phyloP scores from a whole-genome alignment of 2,797 vertebrate species.

The Scomberomorus guttatus region DNA sequence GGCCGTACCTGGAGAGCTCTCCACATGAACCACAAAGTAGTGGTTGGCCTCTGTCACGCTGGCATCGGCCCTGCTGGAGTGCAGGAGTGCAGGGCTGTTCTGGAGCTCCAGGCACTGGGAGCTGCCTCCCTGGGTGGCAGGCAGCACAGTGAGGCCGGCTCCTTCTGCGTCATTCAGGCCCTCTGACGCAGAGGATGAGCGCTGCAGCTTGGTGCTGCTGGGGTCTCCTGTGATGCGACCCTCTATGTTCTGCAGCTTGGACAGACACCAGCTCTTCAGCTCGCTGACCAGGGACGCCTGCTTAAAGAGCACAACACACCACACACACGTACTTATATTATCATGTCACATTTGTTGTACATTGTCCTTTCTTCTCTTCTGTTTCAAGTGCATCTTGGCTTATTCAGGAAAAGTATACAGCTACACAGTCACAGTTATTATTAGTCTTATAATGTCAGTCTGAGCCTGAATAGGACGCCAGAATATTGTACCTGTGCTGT shows the following conservation, averaged over 20 bases:
- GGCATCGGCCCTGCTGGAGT: constrained; percentile 58
- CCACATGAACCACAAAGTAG: constrained; percentile 85
- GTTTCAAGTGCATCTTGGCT: no score
- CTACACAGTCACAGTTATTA: no score
- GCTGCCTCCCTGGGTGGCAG: constrained; percentile 25
- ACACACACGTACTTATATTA: not conserved
- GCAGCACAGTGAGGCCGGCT: constrained; percentile 1
- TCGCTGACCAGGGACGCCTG: constrained; percentile 92
- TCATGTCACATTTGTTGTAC: not conserved
- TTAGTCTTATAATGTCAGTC: no score
- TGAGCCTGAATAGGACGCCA: no score
- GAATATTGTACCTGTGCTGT: no score
- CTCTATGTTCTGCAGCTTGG: constrained; percentile 95
- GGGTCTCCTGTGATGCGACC: constrained; percentile 88
- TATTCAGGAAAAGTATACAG: no score
- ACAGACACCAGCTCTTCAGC: constrained; percentile 95
- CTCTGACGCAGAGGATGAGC: constrained; percentile 81
- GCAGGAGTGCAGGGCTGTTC: constrained; percentile 48
- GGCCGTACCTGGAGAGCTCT: constrained; percentile 80
- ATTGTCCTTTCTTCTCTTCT: not conserved
- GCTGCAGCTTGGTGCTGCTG: constrained; percentile 52
- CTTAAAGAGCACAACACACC: constrained; percentile 49
- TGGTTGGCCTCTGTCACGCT: constrained; percentile 77
- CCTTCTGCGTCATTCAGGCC: constrained; percentile 78
- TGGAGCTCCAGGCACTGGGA: constrained; percentile 69